Conservation (phyloP, 2,888 invertebrate genomes). For the Eledona agricola region DNA sequence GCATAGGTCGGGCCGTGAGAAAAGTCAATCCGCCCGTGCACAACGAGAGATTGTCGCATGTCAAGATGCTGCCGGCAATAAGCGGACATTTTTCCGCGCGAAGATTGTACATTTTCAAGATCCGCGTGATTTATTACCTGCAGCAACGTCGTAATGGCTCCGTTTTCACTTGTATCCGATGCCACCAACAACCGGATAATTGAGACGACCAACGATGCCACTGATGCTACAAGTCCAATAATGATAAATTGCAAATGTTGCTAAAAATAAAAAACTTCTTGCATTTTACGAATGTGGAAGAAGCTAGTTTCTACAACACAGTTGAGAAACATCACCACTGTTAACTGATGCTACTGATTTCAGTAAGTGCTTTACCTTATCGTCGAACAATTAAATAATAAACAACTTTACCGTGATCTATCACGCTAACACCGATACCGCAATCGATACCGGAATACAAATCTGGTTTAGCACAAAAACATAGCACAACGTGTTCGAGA, state of each 20-base stretch:
- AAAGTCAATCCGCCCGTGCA: slow-evolving; percentile 35
- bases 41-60: slow-evolving; percentile 32
- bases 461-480: no score
- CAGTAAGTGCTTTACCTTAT: no score
- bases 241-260: no score
- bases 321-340: no score
- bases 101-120: slow-evolving; percentile 32
- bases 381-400: no score
- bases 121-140: slow-evolving; percentile 28
- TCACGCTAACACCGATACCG: no score
- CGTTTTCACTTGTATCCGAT: slow-evolving; percentile 29
- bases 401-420: no score
- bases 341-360: no score
- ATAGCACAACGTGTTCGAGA: slow-evolving; percentile 13
- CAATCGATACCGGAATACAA: no score
- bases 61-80: slow-evolving; percentile 29
- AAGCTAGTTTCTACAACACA: no score
- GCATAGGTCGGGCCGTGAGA: slow-evolving; percentile 46
- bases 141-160: slow-evolving; percentile 22
- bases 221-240: neutral
- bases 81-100: slow-evolving; percentile 13
- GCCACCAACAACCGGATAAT: slow-evolving; percentile 11
- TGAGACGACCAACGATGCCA: slow-evolving; percentile 13
- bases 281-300: no score
- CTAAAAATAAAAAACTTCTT: no score